These are phyloP conservation scores for Verasper variegatus DNA, from an alignment of 2,113 vertebrate genomes.

Conservation along the genomic window DNA sequence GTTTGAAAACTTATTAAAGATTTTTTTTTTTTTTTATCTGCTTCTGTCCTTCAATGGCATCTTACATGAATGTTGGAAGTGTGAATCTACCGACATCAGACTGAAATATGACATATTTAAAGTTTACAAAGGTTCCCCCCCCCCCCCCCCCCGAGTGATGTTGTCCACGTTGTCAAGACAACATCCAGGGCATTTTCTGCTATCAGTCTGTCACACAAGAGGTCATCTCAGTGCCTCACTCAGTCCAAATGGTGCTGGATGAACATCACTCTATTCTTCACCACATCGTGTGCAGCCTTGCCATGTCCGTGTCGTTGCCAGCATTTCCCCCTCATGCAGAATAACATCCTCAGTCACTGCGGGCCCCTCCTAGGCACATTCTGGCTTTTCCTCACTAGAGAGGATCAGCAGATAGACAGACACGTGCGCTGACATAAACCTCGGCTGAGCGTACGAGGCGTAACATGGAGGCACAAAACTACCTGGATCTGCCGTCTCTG, in stretches of 20 bases:
- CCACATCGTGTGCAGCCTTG: constrained; percentile 5
- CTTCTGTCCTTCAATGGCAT: not conserved
- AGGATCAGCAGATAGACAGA: constrained; percentile 56
- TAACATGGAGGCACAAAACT: constrained; percentile 52
- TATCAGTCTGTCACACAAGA: not conserved
- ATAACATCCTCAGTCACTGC: constrained; percentile 27
- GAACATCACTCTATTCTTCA: not conserved
- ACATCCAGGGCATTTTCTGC: not conserved
- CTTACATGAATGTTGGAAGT: not conserved
- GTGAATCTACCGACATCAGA: not conserved
- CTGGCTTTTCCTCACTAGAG: constrained; percentile 37
- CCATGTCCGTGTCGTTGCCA: constrained; percentile 4
- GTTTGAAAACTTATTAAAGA: too few species aligned
- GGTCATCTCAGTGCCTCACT: too few species aligned
- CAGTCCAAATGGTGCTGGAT: not conserved
- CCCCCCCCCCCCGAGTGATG: not conserved
- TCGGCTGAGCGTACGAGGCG: constrained; percentile 56
- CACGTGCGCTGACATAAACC: constrained; percentile 57
- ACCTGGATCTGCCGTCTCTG: constrained; percentile 55
- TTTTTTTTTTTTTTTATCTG: not conserved
- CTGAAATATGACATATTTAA: not conserved
- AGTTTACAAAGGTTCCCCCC: not conserved
- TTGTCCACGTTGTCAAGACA: constrained; percentile 6
- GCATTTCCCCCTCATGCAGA: constrained; percentile 1
- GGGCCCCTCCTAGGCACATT: constrained; percentile 9